Evolutionary conservation across 2,888 invertebrate species (phyloP).

Genomic region (Coleophora deauratella): DNA sequence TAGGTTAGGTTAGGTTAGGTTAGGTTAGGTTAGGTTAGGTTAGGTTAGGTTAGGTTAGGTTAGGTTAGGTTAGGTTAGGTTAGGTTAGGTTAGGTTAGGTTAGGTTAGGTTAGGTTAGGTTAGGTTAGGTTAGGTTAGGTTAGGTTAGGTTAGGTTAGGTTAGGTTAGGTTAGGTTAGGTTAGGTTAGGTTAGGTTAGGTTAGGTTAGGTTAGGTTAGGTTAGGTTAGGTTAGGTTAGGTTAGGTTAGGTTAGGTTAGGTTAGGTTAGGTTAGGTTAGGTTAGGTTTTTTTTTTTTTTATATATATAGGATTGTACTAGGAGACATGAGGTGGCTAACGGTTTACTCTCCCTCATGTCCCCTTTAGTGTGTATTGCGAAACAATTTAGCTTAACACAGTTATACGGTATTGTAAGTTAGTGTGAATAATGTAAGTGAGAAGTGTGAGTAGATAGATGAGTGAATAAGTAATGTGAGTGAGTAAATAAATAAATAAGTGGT

Average conservation of each 20-base stretch:
- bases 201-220: not conserved
- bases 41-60: not conserved
- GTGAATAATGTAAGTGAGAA: no score
- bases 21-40: not conserved
- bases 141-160: conserved; percentile 7
- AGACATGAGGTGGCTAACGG: no score
- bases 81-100: conserved; percentile 1
- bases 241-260: conserved; percentile 11
- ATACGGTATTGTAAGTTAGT: no score
- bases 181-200: conserved; percentile 6
- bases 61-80: conserved; percentile 2
- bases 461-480: no score
- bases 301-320: not conserved
- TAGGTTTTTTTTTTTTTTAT: no score
- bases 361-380: no score
- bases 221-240: conserved; percentile 11
- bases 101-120: conserved; percentile 5
- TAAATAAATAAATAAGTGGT: no score
- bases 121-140: conserved; percentile 6
- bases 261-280: conserved; percentile 15
- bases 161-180: conserved; percentile 8
- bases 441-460: no score
- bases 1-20: conserved; percentile 1
- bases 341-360: no score
- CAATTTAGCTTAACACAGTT: no score